Percentiles rank a stretch among this genome's conserved stretches.
Evolutionary conservation across 2,113 vertebrate genomes (phyloP).

Genomic region (Chamaetylas fuelleborni): DNA sequence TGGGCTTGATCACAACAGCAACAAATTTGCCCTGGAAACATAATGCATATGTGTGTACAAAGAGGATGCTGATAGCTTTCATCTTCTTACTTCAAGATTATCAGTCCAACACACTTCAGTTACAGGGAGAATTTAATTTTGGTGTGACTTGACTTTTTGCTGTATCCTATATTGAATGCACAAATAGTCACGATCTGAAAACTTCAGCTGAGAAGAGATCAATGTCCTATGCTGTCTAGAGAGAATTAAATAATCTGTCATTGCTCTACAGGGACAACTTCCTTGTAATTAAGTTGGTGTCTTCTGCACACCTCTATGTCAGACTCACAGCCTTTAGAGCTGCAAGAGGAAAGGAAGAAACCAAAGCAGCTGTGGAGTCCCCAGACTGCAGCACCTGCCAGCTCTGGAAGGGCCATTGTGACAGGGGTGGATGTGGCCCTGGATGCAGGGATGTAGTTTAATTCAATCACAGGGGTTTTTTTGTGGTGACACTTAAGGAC

Average conservation of each 20-base stretch:
- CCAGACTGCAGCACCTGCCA: not conserved
- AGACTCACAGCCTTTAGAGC: not conserved
- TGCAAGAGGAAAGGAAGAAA: not conserved
- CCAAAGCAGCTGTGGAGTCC: not conserved
- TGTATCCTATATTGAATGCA: not conserved
- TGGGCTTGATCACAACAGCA: not conserved
- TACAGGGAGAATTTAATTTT: not conserved
- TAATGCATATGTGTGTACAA: not conserved
- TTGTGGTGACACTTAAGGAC: not conserved
- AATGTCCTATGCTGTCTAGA: not conserved
- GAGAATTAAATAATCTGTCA: not conserved
- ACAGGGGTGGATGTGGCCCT: not conserved
- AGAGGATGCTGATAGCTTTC: not conserved
- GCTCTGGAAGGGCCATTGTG: not conserved
- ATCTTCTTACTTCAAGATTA: not conserved
- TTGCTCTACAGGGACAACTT: not conserved
- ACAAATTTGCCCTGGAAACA: not conserved
- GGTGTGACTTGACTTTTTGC: not conserved
- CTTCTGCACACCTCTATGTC: not conserved
- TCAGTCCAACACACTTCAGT: not conserved
- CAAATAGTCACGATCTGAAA: not conserved
- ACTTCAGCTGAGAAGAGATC: not conserved
- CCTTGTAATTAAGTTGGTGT: not conserved
- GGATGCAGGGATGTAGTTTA: not conserved
- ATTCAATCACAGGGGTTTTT: not conserved